Evolutionary conservation across 1,140 invertebrate genomes (phyloP), one percentile per base, ranked within the genome.

Genomic region (Doryteuthis pealeii): DNA sequence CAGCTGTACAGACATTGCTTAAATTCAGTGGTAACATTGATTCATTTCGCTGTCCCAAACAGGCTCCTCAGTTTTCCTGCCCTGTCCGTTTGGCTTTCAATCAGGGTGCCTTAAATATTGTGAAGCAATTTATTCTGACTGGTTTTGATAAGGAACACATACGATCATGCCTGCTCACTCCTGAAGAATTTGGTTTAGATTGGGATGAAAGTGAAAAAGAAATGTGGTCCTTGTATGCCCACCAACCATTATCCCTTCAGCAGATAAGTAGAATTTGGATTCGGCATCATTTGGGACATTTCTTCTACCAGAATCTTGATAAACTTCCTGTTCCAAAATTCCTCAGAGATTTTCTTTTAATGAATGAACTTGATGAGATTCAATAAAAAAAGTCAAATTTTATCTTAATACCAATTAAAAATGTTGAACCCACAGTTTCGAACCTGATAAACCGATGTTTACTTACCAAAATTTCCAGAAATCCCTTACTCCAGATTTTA

Each of bases 81-180:
- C 82, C 82, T 14, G 76, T 76, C 1, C 71, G 71, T 10, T 65
- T 82, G 15, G 82, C 82, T 6, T 40, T 82, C 3, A 43, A 74
- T 1, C 58, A 77, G 31, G 71, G 75, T 22, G 40, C 74, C 22
- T 58, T 78, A 12, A 49, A 79, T 14, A 74, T 82, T 12, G 71
- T 84, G 0, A 82, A 82, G 54, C 75, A 82, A 22, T 81, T 84
- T 33, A 81, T 84, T 70, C 71, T 83, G 14, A 82, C 78, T 2
- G 82, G 82, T 68, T 83, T 78, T 58, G 82, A 83, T 58, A 78
- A 72, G 30, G 70, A 62, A 5, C 82, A 83, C 43, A 32, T 83
- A 18, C 74, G 76, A 66, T 72, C 72, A 10, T 74, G 73, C n/a
- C 68, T 83, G 18, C 26, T 40, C 0, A 18, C 35, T 30, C 65